These are phyloP conservation scores for Montipora cactus DNA, from an alignment of 64 coral and sea anemone genomes.

Conservation along the genomic window DNA sequence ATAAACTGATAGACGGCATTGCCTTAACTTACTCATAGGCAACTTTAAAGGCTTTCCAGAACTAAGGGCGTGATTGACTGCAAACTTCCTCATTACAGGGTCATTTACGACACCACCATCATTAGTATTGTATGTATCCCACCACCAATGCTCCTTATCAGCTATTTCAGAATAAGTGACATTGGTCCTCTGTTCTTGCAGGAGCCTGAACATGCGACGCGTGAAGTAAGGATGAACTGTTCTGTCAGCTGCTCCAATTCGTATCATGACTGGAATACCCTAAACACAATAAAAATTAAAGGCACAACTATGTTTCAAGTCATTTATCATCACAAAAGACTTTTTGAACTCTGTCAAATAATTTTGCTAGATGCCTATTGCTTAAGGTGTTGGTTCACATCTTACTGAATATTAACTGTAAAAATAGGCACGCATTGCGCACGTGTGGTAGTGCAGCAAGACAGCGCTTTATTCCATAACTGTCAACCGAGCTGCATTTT, in stretches of 20 bases:
- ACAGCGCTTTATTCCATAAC: too few species aligned
- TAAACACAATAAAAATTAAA: background rate
- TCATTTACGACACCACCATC: conserved; percentile 96
- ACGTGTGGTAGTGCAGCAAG: too few species aligned
- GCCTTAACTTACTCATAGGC: background rate
- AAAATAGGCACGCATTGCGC: too few species aligned
- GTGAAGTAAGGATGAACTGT: conserved; percentile 94
- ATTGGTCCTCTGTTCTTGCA: conserved; percentile 85
- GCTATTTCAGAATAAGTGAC: conserved; percentile 89
- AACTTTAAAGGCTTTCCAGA: background rate
- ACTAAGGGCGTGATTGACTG: conserved; percentile 57
- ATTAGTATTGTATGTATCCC: conserved; percentile 90
- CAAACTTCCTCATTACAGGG: conserved; percentile 88
- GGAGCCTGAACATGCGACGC: conserved; percentile 90
- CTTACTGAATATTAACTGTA: too few species aligned
- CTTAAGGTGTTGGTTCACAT: too few species aligned
- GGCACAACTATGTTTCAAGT: too few species aligned
- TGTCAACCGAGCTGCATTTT: too few species aligned
- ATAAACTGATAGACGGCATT: background rate
- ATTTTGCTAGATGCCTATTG: too few species aligned
- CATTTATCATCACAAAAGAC: too few species aligned
- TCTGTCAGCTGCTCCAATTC: conserved; percentile 81
- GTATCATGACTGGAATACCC: conserved; percentile 95
- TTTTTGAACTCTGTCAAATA: too few species aligned
- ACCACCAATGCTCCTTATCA: conserved; percentile 98